phyloP scores from a whole-genome alignment of 1,140 invertebrate species.

The Heliconius melpomene region DNA sequence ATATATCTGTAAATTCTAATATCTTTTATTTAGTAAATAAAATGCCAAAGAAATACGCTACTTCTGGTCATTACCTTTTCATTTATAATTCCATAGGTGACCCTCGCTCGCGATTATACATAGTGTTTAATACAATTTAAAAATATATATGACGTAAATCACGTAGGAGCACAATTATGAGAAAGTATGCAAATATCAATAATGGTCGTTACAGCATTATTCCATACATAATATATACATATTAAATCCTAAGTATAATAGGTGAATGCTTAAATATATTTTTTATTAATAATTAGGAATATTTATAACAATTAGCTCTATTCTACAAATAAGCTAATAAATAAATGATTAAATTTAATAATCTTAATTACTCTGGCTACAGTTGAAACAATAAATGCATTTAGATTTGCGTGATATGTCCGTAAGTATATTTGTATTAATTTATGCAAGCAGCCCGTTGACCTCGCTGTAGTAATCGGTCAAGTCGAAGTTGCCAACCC shows the following conservation, averaged over 20 bases:
- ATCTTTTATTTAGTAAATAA: too few species aligned
- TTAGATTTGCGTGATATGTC: not conserved
- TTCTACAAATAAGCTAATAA: not conserved
- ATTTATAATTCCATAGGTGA: too few species aligned
- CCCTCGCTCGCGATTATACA: too few species aligned
- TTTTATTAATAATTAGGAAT: too few species aligned
- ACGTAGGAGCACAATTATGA: not conserved
- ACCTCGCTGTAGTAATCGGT: constrained; percentile 23
- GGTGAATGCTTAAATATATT: too few species aligned
- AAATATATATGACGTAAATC: not conserved
- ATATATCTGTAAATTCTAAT: too few species aligned
- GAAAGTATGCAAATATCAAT: not conserved
- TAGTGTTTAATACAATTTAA: too few species aligned
- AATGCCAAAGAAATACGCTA: too few species aligned
- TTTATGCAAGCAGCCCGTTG: constrained; percentile 17
- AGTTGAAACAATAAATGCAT: not conserved
- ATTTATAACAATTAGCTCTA: too few species aligned
- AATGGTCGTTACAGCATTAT: not conserved
- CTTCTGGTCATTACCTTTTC: too few species aligned
- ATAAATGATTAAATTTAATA: not conserved
- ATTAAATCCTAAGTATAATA: not conserved
- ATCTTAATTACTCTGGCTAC: not conserved
- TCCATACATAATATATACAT: not conserved
- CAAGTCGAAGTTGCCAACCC: constrained; percentile 7
- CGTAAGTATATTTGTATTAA: constrained; percentile 12